These are phyloP conservation scores for Megalonaias nervosa DNA, from an alignment of 1,140 invertebrate species.

Conservation along the genomic window DNA sequence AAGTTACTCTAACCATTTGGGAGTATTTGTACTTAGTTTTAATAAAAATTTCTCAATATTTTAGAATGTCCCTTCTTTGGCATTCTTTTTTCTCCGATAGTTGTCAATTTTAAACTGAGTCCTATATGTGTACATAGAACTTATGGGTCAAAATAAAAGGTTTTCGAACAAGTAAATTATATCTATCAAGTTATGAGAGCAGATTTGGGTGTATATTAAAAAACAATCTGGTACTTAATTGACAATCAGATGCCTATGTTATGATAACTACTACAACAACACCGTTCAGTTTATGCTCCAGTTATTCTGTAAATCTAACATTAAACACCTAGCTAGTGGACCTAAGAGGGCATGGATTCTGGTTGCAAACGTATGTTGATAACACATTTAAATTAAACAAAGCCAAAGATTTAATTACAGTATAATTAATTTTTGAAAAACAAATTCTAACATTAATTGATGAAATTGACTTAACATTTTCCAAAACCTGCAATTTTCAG, in stretches of 20 bases:
- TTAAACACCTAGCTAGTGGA: not conserved
- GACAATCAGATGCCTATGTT: too few species aligned
- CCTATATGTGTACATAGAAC: too few species aligned
- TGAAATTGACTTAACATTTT: not conserved
- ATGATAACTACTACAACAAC: too few species aligned
- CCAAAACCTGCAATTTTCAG: conserved; percentile 19
- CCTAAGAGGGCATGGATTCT: not conserved
- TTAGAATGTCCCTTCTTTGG: not conserved
- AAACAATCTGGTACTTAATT: too few species aligned
- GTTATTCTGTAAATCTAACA: not conserved
- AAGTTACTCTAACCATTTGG: not conserved
- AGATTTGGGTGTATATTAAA: not conserved
- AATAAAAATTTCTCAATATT: conserved; percentile 27
- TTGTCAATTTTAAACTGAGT: too few species aligned
- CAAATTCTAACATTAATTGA: not conserved
- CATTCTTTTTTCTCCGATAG: too few species aligned
- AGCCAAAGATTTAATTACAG: not conserved
- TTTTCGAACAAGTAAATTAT: not conserved
- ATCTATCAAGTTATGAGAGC: not conserved
- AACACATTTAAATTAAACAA: not conserved
- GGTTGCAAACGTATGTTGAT: not conserved
- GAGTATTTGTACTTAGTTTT: conserved; percentile 9
- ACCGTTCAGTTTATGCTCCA: too few species aligned
- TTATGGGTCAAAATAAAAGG: not conserved
- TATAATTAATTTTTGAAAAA: not conserved